Base-by-base conservation (phyloP, 2,113 vertebrate species). In the Galemys pyrenaicus region DNA sequence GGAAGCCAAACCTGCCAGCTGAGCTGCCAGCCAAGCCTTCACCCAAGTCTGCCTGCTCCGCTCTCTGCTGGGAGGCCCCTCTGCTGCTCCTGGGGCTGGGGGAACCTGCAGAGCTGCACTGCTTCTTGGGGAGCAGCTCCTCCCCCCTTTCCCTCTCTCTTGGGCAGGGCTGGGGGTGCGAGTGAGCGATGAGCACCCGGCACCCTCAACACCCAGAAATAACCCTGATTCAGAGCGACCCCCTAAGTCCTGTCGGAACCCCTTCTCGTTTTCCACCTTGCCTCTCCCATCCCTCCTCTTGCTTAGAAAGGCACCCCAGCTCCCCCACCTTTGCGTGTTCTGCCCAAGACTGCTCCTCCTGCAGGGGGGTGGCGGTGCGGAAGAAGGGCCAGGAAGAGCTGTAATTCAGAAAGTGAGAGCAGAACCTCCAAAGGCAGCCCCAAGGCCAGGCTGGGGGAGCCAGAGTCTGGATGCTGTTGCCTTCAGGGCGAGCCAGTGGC, bases 21-120 rank as follows among this genome's bases (percentile, higher is more conserved):
- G 28, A 87, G 49, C 44, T 39, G 37, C 12, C 26, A 71, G 82
- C n/a, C 70, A 51, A 86, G 46, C 26, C 85, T 37, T 82, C 92
- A 77, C 89, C 89, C 83, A 96, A 65, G 1, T 58, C 75, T 95
- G 95, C 80, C 96, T 89, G 92, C 67, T 84, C 80, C 54, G 84
- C 77, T 68, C 67, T 84, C 80, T 60, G 84, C 77, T 68, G 87
- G 65, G 70, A 54, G 87, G 91, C 94, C 87, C 58, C 7, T 4
- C 10, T 65, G 54, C 75, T 86, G 35, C 6, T 35, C 54, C 62
- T 6, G 44, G 24, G 44, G 30, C 5, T 24, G 2, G 24, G 10
- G n/a, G 3, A 1, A 62, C 1, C 60, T 73, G 39, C 10, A 44
- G 65, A 81, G 46, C 87, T 67, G 65, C 49, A 85, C 62, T 54